Evolutionary conservation across 2,797 vertebrate species (phyloP).

Genomic region (Enteromius anoplus): DNA sequence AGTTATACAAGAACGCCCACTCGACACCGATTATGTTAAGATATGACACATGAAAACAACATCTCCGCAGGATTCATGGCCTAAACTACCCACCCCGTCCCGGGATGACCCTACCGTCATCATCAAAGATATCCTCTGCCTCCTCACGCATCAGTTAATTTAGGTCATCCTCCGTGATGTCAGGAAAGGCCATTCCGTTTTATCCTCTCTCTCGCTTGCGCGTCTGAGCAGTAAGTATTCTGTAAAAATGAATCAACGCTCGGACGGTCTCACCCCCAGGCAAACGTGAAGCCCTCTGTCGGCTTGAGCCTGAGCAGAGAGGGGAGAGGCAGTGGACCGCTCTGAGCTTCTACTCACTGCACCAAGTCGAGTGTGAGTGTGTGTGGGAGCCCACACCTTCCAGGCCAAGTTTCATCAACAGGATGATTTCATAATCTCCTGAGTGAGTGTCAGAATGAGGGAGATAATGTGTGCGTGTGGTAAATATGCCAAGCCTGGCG

Average conservation of each 20-base stretch:
- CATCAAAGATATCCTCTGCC: constrained; percentile 78
- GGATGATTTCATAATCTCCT: constrained; percentile 80
- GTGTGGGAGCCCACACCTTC: constrained; percentile 68
- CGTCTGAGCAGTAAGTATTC: constrained; percentile 48
- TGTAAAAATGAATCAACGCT: constrained; percentile 64
- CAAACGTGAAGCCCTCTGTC: constrained; percentile 63
- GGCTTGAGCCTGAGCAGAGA: constrained; percentile 64
- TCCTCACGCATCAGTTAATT: constrained; percentile 76
- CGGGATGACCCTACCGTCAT: constrained; percentile 73
- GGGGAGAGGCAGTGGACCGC: constrained; percentile 54
- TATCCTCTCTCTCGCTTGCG: constrained; percentile 33
- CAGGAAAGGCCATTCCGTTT: constrained; percentile 70
- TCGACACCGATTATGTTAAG: constrained; percentile 8
- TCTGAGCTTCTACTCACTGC: constrained; percentile 64
- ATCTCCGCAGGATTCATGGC: not conserved
- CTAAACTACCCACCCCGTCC: constrained; percentile 35
- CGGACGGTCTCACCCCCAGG: constrained; percentile 65
- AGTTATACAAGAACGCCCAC: constrained; percentile 39
- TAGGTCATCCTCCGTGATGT: constrained; percentile 73
- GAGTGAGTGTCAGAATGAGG: constrained; percentile 70
- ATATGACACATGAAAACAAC: constrained; percentile 1
- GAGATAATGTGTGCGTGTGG: constrained; percentile 56
- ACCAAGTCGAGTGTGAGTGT: constrained; percentile 55
- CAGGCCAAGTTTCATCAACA: constrained; percentile 73
- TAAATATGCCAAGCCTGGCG: constrained; percentile 60